Percentiles rank a stretch among this genome's conserved stretches.
These are phyloP conservation scores for Scaptodrosophila lebanonensis DNA, from an alignment of 1,140 invertebrate species.

Conservation along the genomic window DNA sequence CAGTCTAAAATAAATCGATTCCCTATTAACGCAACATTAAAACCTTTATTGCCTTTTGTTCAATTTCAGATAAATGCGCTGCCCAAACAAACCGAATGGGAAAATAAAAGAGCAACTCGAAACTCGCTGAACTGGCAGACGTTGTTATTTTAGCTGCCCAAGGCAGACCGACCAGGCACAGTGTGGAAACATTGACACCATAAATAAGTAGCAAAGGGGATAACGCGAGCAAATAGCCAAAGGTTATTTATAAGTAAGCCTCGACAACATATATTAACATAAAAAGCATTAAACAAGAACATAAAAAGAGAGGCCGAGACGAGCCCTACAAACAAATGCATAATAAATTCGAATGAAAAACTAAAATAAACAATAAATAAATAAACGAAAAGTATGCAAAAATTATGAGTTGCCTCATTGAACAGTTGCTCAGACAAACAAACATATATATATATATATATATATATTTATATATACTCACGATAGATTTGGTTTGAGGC, in stretches of 20 bases:
- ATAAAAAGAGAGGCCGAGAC: constrained; percentile 16
- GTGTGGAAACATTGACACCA: constrained; percentile 13
- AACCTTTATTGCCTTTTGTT: constrained; percentile 65
- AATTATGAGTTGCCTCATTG: background rate
- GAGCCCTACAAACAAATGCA: constrained; percentile 21
- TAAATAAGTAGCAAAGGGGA: background rate
- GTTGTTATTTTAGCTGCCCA: constrained; percentile 25
- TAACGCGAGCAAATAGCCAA: constrained; percentile 37
- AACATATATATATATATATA: too few relatives aligned
- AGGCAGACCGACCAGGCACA: constrained; percentile 2
- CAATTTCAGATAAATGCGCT: constrained; percentile 61
- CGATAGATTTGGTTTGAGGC: background rate
- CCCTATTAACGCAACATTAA: constrained; percentile 70
- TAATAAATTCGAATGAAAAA: constrained; percentile 17
- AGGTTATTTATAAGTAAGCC: constrained; percentile 35
- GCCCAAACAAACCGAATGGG: constrained; percentile 24
- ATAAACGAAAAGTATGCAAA: constrained; percentile 4
- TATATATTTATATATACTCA: constrained; percentile 1
- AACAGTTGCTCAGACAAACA: too few relatives aligned
- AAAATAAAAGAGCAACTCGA: constrained; percentile 4
- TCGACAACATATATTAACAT: too few relatives aligned
- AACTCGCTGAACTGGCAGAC: constrained; percentile 34
- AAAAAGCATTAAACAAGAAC: too few relatives aligned
- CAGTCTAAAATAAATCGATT: constrained; percentile 67
- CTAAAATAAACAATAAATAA: constrained; percentile 8